A percentile compares a stretch with the other conserved stretches of the same genome.
phyloP scores from a whole-genome alignment of 2,888 invertebrate genomes.

The Sphaeridia pumilis region DNA sequence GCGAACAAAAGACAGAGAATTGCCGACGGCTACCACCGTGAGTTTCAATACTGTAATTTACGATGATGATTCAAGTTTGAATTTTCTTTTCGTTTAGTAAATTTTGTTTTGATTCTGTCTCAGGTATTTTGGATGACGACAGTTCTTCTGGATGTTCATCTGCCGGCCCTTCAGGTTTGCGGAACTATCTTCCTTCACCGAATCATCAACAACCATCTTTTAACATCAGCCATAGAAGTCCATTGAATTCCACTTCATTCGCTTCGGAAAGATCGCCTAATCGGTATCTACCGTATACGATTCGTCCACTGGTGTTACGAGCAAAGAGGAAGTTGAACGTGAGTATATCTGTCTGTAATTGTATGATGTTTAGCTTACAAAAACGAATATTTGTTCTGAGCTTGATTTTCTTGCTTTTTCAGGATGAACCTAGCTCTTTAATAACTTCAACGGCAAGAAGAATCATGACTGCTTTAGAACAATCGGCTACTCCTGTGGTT shows the following conservation, averaged over 20 bases:
- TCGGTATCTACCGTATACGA: conserved; percentile 9
- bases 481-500: conserved; percentile 13
- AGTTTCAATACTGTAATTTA: neutral
- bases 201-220: neutral
- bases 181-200: conserved; percentile 10
- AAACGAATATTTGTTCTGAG: neutral
- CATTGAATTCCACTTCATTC: neutral
- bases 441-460: conserved; percentile 13
- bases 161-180: conserved; percentile 5
- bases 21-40: conserved; percentile 7
- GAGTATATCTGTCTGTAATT: neutral
- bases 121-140: conserved; percentile 11
- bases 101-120: neutral
- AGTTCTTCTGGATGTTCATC: conserved; percentile 11
- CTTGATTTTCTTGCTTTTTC: neutral
- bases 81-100: too few species aligned
- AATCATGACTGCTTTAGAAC: conserved; percentile 11
- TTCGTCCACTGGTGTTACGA: conserved; percentile 12
- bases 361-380: too few species aligned
- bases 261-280: neutral
- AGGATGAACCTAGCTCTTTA: conserved; percentile 9
- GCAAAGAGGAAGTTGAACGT: conserved; percentile 9
- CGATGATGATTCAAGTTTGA: neutral
- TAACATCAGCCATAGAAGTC: neutral
- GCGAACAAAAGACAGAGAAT: conserved; percentile 7